These are phyloP conservation scores for Phodopus roborovskii DNA, from an alignment of 2,113 vertebrate genomes.

Conservation along the genomic window DNA sequence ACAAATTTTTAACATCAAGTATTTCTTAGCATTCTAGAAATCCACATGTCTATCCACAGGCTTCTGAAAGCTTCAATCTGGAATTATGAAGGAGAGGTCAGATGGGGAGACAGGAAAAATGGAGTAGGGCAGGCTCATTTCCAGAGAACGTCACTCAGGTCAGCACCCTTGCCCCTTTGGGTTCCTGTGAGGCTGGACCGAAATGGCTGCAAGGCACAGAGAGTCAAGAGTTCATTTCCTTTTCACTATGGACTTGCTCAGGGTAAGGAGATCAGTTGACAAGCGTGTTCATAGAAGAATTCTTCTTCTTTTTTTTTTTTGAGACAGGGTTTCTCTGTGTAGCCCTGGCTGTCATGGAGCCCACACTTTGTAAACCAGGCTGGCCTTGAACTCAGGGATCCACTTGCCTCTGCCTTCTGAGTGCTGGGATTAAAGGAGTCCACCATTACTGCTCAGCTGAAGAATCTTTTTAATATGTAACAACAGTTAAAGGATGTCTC, in stretches of 20 bases:
- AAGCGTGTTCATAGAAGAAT: not conserved
- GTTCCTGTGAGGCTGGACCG: not conserved
- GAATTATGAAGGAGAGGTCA: not conserved
- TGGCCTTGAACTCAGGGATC: not conserved
- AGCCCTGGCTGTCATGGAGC: not conserved
- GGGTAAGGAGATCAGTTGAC: not conserved
- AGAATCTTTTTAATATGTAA: not conserved
- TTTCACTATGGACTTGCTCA: not conserved
- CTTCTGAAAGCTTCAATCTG: conserved; percentile 28
- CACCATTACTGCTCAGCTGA: not conserved
- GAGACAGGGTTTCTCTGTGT: not conserved
- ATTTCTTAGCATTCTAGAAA: conserved; percentile 22
- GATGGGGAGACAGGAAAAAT: not conserved
- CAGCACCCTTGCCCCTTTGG: not conserved
- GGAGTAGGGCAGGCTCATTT: not conserved
- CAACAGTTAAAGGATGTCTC: not conserved
- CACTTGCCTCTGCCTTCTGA: not conserved
- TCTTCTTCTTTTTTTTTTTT: not conserved
- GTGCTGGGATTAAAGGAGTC: not conserved
- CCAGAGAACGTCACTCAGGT: not conserved
- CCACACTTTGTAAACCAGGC: not conserved
- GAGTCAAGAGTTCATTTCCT: conserved; percentile 18
- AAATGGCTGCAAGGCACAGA: not conserved
- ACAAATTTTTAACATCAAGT: not conserved
- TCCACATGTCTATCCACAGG: not conserved